A percentile compares a stretch with the other conserved stretches of the same genome.
These are phyloP conservation scores for Scolopax rusticola DNA, from an alignment of 2,797 vertebrate species.

Conservation along the genomic window DNA sequence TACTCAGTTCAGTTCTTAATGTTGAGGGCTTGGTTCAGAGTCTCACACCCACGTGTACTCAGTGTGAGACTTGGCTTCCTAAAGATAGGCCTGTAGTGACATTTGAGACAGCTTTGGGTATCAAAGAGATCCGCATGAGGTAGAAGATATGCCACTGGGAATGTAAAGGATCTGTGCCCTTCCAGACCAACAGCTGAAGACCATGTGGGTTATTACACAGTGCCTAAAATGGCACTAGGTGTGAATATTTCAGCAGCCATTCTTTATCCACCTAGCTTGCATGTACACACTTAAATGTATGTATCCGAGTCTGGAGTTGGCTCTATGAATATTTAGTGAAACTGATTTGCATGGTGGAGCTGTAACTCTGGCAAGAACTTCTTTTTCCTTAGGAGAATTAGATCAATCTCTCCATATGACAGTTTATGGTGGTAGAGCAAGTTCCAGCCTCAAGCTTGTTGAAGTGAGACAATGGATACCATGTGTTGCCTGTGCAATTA, in stretches of 20 bases:
- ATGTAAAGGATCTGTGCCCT: not conserved
- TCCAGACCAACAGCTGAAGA: not conserved
- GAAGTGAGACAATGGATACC: not conserved
- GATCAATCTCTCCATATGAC: not conserved
- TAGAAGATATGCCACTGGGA: not conserved
- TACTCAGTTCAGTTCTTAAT: not conserved
- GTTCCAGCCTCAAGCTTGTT: not conserved
- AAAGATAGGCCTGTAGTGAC: not conserved
- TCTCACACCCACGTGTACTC: not conserved
- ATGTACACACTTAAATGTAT: not conserved
- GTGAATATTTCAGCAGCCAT: not conserved
- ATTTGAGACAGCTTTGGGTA: not conserved
- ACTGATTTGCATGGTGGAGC: not conserved
- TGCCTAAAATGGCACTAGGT: not conserved
- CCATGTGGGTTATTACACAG: not conserved
- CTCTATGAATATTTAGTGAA: not conserved
- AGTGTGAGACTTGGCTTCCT: not conserved
- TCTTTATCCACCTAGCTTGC: not conserved
- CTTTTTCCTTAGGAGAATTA: not conserved
- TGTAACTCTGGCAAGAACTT: not conserved
- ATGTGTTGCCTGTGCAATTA: not conserved
- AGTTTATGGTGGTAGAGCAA: not conserved
- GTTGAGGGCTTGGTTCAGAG: accelerated
- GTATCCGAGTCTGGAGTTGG: not conserved
- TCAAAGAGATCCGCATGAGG: accelerated